Evolutionary conservation across 1,140 invertebrate species (phyloP).

Genomic region (Camponotus floridanus): DNA sequence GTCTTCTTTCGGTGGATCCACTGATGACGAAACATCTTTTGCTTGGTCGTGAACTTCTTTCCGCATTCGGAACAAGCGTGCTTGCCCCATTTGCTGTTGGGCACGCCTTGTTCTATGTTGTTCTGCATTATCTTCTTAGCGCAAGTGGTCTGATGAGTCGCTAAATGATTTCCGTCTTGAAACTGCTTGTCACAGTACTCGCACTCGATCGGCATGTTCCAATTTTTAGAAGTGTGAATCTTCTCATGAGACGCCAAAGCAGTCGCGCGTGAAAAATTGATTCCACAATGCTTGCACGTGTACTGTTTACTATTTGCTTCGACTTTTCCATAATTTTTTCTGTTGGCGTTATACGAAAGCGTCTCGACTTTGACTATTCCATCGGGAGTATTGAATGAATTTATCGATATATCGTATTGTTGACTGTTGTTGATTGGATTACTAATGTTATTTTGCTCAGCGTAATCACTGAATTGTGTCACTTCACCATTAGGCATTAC

Average conservation of each 20-base stretch:
- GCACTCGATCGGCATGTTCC: slow-evolving; percentile 82
- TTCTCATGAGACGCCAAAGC: slow-evolving; percentile 81
- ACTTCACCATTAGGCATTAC: slow-evolving; percentile 83
- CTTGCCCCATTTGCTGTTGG: slow-evolving; percentile 82
- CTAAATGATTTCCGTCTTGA: slow-evolving; percentile 79
- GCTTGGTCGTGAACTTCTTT: slow-evolving; percentile 86
- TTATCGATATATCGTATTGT: slow-evolving; percentile 78
- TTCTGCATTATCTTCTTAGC: slow-evolving; percentile 81
- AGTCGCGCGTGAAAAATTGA: slow-evolving; percentile 77
- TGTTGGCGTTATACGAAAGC: slow-evolving; percentile 63
- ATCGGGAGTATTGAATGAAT: slow-evolving; percentile 75
- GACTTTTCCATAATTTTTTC: slow-evolving; percentile 68
- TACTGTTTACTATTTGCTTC: slow-evolving; percentile 74
- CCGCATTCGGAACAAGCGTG: slow-evolving; percentile 85
- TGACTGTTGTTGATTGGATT: slow-evolving; percentile 68
- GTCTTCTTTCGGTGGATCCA: slow-evolving; percentile 87
- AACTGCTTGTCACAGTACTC: slow-evolving; percentile 85
- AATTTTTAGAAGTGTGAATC: slow-evolving; percentile 78
- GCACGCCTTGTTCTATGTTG: slow-evolving; percentile 75
- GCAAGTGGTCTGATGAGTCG: slow-evolving; percentile 82
- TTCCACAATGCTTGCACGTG: slow-evolving; percentile 80
- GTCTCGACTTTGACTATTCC: slow-evolving; percentile 78
- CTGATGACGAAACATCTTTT: slow-evolving; percentile 86
- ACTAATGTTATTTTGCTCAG: slow-evolving; percentile 71
- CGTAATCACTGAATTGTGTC: slow-evolving; percentile 80